Conservation (phyloP, 92 coral and sea anemone species). For the Isaurus tuberculatus region DNA sequence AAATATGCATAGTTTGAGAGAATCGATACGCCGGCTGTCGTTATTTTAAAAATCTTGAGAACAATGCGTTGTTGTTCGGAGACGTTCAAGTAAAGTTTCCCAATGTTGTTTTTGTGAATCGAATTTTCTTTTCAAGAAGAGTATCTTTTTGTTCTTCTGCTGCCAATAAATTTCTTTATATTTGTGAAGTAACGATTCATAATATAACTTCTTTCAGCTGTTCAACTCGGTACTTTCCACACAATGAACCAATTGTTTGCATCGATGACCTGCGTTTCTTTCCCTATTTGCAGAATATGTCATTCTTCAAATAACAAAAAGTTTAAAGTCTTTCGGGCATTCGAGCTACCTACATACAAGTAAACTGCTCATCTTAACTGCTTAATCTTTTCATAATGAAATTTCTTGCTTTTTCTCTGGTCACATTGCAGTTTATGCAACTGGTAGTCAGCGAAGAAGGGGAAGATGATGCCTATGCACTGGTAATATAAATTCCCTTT, state of each 20-base stretch:
- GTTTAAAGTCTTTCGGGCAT: neutral
- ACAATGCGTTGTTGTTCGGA: too few relatives aligned
- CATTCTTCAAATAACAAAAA: neutral
- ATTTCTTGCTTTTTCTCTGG: neutral
- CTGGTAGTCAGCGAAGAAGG: neutral
- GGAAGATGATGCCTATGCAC: slow-evolving; percentile 7
- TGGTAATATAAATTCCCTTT: neutral
- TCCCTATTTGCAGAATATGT: neutral
- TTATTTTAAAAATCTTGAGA: neutral
- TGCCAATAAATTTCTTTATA: neutral
- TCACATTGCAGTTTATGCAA: neutral
- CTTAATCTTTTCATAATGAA: neutral
- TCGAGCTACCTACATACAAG: neutral
- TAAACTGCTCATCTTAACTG: neutral
- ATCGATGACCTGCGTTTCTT: neutral
- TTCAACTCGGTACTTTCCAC: neutral
- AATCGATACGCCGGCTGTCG: neutral
- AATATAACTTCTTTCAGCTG: neutral
- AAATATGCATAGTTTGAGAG: too few relatives aligned
- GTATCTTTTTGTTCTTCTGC: neutral
- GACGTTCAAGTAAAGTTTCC: too few relatives aligned
- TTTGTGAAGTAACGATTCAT: slow-evolving; percentile 4
- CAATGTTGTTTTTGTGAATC: too few relatives aligned
- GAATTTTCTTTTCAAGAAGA: too few relatives aligned
- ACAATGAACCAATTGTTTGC: neutral